A percentile compares a stretch with the other conserved stretches of the same genome.
These are phyloP conservation scores for Aselliscus stoliczkanus DNA, from an alignment of 2,797 vertebrate species.

Conservation along the genomic window DNA sequence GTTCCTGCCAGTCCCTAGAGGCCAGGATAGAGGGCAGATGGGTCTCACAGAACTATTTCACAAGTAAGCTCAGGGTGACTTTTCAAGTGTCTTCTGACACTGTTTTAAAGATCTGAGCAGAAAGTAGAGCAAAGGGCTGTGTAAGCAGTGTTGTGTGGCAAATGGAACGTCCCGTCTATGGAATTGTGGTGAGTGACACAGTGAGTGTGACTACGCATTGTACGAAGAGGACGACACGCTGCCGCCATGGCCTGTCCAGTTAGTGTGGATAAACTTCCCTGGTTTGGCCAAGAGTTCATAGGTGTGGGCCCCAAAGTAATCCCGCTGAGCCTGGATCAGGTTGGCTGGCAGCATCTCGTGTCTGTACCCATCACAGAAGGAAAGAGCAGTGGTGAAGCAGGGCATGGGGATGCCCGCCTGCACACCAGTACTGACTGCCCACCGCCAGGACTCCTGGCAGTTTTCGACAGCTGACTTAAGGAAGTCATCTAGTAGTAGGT, in stretches of 20 bases:
- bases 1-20: background rate
- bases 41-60: background rate
- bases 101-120: constrained; percentile 24
- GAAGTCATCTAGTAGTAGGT: constrained; percentile 92
- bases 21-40: background rate
- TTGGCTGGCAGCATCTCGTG: constrained; percentile 92
- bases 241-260: constrained; percentile 97
- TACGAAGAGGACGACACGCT: constrained; percentile 94
- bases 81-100: background rate
- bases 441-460: constrained; percentile 96
- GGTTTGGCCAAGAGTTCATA: constrained; percentile 92
- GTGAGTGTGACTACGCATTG: constrained; percentile 84
- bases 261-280: constrained; percentile 91
- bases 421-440: constrained; percentile 89
- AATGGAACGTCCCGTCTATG: constrained; percentile 40
- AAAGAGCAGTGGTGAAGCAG: constrained; percentile 96
- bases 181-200: background rate
- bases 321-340: constrained; percentile 97
- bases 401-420: constrained; percentile 96
- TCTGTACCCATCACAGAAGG: constrained; percentile 98
- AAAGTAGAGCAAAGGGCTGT: constrained; percentile 17
- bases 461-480: constrained; percentile 91
- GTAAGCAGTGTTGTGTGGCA: constrained; percentile 25
- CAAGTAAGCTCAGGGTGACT: background rate
- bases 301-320: constrained; percentile 98